Base-by-base conservation (phyloP, 2,113 vertebrate genomes). In the Pseudonaja textilis region DNA sequence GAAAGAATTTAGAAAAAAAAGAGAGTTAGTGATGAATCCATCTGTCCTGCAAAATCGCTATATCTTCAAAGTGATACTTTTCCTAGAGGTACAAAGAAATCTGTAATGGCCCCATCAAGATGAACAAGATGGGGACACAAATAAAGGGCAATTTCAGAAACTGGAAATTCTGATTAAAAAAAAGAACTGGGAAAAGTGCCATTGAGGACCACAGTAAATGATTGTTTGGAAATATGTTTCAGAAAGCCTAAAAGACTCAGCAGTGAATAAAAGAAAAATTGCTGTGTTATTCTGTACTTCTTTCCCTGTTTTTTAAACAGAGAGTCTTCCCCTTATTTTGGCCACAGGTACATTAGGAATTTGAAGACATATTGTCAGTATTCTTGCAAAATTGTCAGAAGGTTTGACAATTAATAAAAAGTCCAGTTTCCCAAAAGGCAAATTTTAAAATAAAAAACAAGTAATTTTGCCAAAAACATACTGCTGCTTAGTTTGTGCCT, bases 1-100 rank as follows among this genome's bases (percentile, higher is more conserved):
- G 56, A 52, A 90, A 90, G 74, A 61, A 42, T 59, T 7, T 86
- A 74, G 54, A 2, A 0, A 7, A 39, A 0, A 0, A 0, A 1
- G 2, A 50, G 34, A 5, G 18, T 25, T 11, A 57, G 1, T 1
- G 14, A 5, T 3, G 3, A n/a, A 18, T 42, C 55, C 91, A 57
- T 45, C 42, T 6, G 29, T 50, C 34, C 18, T 47, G 56, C 64
- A 61, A n/a, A n/a, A 88, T 16, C 1, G 20, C 12, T 11, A 5
- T 25, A 39, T 45, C 11, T 25, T 87, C 23, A 39, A 22, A 64
- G 14, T 54, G 47, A 7, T 61, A 39, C 7, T 87, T n/a, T 52
- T 2, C 16, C 29, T 2, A 5, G 25, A 54, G 50, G 1, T 20
- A 81, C 2, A 7, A 81, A 81, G 34, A 2, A 81, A 81, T 20